Evolutionary conservation across 2,888 invertebrate species (phyloP), one percentile per base, ranked within the genome.

Genomic region (Yponomeuta plumbellus): DNA sequence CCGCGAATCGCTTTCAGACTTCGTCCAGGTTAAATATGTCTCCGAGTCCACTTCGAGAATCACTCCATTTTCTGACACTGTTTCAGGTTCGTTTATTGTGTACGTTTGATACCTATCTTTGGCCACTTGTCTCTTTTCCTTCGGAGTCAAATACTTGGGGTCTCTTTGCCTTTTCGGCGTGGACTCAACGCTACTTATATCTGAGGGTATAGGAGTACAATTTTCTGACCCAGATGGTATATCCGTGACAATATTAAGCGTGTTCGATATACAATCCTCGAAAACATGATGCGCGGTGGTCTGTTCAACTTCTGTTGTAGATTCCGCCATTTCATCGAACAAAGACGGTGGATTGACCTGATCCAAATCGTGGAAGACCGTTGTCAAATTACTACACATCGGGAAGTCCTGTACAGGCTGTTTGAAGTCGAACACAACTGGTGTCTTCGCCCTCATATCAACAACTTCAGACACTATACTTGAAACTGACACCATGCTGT

Each of bases 41-140:
- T 83, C 84, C 3, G 56, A 22, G 66, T 62, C 67, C 2, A 81
- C 79, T 71, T 85, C 83, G 4, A 82, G 67, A 10, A 79, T 79
- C 1, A 80, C 74, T 11, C 85, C 86, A 61, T 70, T 77, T 61
- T 85, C 87, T 0, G 83, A 74, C 1, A 79, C 80, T 3, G 79
- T 80, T 67, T 94, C 85, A 68, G 92, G 93, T 20, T 52, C 65
- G 0, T 93, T 94, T 58, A 97, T 95, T 0, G 96, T 96, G 77
- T 97, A 97, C 0, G 97, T 97, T 79, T 94, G 95, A 78, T 94
- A 96, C 69, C 97, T 93, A 74, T 97, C 96, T 77, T 96, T 95
- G 1, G 94, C 93, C 56, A 94, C 81, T 71, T 93, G 94, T 58
- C 97, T 88, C 75, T 94, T 94, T 77, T 96, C 96, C 80, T 96